These are phyloP conservation scores for Pachycephala philippinensis DNA, from an alignment of 2,113 vertebrate genomes.

Conservation along the genomic window DNA sequence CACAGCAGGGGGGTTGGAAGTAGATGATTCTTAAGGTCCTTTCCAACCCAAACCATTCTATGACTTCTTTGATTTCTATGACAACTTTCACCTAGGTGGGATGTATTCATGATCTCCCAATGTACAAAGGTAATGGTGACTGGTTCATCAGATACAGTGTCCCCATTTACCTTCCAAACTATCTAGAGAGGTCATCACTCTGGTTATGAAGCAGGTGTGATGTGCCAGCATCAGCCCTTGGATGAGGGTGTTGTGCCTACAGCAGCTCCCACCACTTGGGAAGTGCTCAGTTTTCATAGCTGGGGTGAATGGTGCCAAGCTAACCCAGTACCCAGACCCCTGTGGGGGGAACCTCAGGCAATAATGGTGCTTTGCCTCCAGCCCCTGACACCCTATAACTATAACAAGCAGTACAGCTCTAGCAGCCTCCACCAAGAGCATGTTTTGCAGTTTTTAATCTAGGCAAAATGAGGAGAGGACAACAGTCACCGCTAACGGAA, in stretches of 20 bases:
- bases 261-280: background rate
- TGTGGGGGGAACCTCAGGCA: background rate
- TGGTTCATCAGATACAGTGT: background rate
- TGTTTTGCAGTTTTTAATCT: background rate
- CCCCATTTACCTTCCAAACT: background rate
- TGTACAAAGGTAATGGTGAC: background rate
- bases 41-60: background rate
- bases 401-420: background rate
- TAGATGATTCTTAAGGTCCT: background rate
- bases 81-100: background rate
- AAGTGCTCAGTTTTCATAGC: background rate
- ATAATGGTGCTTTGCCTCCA: background rate
- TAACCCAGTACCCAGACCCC: background rate
- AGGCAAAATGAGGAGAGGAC: background rate
- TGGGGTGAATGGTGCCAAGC: background rate
- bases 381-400: background rate
- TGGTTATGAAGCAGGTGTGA: background rate
- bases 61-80: background rate
- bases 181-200: background rate
- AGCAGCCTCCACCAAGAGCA: background rate
- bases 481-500: rapidly evolving
- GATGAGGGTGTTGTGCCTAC: background rate
- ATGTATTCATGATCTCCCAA: background rate
- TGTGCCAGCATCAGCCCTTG: background rate
- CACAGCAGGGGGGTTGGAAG: background rate